phyloP scores from a whole-genome alignment of 2,113 vertebrate genomes.

The Actenoides hombroni region DNA sequence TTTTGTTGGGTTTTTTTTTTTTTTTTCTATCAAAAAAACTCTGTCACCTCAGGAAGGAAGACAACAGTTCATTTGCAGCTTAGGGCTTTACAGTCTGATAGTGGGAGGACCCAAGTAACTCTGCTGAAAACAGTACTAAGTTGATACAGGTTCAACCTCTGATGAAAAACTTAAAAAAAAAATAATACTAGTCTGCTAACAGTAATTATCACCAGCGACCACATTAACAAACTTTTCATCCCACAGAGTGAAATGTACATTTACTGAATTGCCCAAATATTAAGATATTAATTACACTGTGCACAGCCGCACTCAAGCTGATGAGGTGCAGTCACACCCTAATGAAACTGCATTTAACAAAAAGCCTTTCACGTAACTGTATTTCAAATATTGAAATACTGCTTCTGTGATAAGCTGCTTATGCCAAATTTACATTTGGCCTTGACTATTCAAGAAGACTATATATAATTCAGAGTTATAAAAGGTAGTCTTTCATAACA shows the following conservation, averaged over 20 bases:
- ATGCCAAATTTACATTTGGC: not conserved
- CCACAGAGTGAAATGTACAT: not conserved
- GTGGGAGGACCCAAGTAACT: not conserved
- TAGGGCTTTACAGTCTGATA: not conserved
- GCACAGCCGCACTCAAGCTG: not conserved
- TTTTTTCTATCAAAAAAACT: not conserved
- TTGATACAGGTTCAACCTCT: not conserved
- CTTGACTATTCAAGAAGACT: not conserved
- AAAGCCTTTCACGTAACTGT: not conserved
- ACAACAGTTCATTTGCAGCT: conserved; percentile 13
- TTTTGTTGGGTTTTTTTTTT: not conserved
- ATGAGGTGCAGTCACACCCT: not conserved
- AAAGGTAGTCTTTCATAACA: not conserved
- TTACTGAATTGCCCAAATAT: not conserved
- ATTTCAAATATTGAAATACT: not conserved
- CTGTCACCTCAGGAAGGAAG: conserved; percentile 57
- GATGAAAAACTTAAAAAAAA: not conserved
- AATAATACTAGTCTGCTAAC: not conserved
- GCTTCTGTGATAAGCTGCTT: not conserved
- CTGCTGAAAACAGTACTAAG: not conserved
- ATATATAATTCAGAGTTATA: too few species aligned
- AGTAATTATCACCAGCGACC: not conserved
- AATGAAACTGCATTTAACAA: not conserved
- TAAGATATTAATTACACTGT: not conserved
- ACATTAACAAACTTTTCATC: not conserved